These are phyloP conservation scores for Dipus sagitta DNA, from an alignment of 2,797 vertebrate species.

Conservation along the genomic window DNA sequence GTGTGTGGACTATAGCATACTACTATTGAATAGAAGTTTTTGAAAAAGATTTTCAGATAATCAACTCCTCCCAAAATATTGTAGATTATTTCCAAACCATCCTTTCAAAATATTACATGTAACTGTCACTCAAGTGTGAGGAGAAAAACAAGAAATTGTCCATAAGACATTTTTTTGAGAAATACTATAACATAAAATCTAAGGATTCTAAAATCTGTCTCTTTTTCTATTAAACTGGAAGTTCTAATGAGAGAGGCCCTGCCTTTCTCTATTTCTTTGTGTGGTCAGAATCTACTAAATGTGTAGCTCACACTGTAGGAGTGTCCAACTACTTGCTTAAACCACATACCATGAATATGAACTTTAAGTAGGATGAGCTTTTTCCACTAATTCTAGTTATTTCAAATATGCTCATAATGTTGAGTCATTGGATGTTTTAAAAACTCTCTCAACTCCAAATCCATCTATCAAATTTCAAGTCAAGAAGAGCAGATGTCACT, in stretches of 20 bases:
- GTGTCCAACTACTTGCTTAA: background rate
- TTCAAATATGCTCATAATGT: background rate
- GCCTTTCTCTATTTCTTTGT: background rate
- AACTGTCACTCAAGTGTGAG: background rate
- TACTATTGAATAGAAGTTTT: conserved; percentile 46
- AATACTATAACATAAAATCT: background rate
- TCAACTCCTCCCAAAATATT: conserved; percentile 16
- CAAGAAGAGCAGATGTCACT: background rate
- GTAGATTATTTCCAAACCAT: background rate
- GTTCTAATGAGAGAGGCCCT: background rate
- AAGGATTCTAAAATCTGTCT: background rate
- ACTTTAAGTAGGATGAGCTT: background rate
- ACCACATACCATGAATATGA: background rate
- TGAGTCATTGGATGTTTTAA: background rate
- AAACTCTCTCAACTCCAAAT: background rate
- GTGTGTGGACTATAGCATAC: background rate
- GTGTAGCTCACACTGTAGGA: background rate
- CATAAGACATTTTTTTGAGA: background rate
- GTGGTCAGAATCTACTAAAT: background rate
- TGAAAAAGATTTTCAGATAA: conserved; percentile 53
- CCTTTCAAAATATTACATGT: background rate
- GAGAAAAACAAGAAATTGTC: background rate
- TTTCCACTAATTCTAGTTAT: background rate
- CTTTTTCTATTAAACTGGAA: background rate
- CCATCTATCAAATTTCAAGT: background rate